A percentile compares a stretch with the other conserved stretches of the same genome.
These are phyloP conservation scores for Tipula vernalis DNA, from an alignment of 2,888 invertebrate genomes.

Conservation along the genomic window DNA sequence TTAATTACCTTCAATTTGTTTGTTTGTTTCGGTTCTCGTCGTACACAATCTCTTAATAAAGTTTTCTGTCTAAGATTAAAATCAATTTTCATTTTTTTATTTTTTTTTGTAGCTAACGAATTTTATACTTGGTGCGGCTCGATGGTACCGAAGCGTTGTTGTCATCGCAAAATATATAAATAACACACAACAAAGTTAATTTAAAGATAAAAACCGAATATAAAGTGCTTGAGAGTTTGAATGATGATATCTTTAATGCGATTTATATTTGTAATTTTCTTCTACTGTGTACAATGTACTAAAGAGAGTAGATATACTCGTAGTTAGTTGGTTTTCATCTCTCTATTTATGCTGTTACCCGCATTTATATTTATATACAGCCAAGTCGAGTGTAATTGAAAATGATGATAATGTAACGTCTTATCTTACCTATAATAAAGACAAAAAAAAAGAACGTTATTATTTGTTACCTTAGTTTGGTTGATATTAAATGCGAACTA, in stretches of 20 bases:
- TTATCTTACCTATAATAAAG: neutral
- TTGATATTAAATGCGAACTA: neutral
- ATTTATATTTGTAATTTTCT: neutral
- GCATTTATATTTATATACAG: neutral
- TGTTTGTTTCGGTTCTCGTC: neutral
- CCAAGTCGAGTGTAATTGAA: neutral
- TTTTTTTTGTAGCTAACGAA: neutral
- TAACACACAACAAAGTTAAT: constrained; percentile 4
- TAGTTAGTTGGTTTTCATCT: neutral
- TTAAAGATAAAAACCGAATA: neutral
- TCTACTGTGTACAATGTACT: neutral
- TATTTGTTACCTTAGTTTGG: neutral
- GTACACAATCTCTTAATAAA: neutral
- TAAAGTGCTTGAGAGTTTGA: neutral
- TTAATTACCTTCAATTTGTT: neutral
- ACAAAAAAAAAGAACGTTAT: neutral
- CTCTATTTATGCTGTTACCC: neutral
- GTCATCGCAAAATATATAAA: neutral
- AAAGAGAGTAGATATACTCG: neutral
- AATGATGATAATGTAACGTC: neutral
- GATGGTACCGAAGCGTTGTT: neutral
- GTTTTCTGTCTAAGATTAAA: neutral
- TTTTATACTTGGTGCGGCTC: neutral
- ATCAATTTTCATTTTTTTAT: neutral
- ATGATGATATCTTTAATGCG: neutral